These are phyloP conservation scores for Microcebus lehilahytsara DNA, from an alignment of 2,113 vertebrate genomes.

Conservation along the genomic window DNA sequence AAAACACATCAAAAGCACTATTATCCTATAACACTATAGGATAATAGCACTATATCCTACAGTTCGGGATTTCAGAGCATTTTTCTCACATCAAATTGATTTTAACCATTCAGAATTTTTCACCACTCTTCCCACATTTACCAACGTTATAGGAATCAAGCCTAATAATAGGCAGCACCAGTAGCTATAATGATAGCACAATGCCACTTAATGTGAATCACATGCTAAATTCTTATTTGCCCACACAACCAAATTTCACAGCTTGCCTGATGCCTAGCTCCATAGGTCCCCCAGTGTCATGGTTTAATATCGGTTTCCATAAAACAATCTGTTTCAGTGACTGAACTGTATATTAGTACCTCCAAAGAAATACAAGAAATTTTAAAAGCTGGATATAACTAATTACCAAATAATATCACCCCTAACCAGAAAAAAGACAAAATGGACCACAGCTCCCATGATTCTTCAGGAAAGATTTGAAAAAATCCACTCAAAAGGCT, in stretches of 20 bases:
- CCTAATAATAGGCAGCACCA: not conserved
- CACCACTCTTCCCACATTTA: not conserved
- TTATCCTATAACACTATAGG: not conserved
- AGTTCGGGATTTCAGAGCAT: not conserved
- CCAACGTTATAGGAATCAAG: not conserved
- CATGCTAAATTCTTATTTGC: not conserved
- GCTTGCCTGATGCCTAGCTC: not conserved
- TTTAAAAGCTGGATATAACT: not conserved
- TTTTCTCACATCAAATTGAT: not conserved
- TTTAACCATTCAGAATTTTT: not conserved
- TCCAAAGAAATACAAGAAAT: not conserved
- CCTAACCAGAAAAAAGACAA: not conserved
- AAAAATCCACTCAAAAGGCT: not conserved
- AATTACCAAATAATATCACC: not conserved
- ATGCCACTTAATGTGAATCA: not conserved
- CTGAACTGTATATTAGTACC: not conserved
- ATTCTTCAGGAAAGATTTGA: not conserved
- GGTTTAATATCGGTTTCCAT: not conserved
- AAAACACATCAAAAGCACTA: not conserved
- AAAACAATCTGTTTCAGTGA: not conserved
- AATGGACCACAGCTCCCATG: not conserved
- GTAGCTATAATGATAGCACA: rapidly evolving
- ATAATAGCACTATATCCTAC: not conserved
- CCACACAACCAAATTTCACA: not conserved
- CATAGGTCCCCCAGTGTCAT: not conserved